Conservation (phyloP, 2,888 invertebrate species). For the Clunio marinus region DNA sequence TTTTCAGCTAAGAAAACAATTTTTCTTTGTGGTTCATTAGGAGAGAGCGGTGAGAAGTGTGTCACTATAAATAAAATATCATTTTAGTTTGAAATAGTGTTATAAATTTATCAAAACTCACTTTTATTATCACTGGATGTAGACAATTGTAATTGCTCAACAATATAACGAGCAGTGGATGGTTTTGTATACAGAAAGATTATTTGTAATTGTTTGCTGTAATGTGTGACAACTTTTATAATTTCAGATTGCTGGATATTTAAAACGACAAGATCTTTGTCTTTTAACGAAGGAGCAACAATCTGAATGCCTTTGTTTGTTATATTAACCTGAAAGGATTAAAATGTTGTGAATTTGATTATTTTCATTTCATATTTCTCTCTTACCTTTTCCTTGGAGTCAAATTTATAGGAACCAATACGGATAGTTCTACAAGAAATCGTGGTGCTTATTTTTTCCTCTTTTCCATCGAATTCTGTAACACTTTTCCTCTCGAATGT, state of each 20-base stretch:
- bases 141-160: slow-evolving; percentile 66
- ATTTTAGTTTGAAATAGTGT: slow-evolving; percentile 37
- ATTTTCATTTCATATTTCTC: slow-evolving; percentile 30
- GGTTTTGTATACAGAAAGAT: slow-evolving; percentile 74
- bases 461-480: slow-evolving; percentile 51
- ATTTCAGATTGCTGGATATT: slow-evolving; percentile 67
- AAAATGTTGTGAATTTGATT: slow-evolving; percentile 40
- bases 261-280: slow-evolving; percentile 55
- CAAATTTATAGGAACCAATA: slow-evolving; percentile 79
- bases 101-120: slow-evolving; percentile 42
- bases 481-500: slow-evolving; percentile 54
- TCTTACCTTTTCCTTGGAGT: slow-evolving; percentile 66
- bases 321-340: slow-evolving; percentile 55
- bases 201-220: slow-evolving; percentile 70
- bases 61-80: slow-evolving; percentile 48
- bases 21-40: slow-evolving; percentile 65
- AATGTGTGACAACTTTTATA: slow-evolving; percentile 71
- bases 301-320: slow-evolving; percentile 59
- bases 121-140: slow-evolving; percentile 50
- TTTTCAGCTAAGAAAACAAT: slow-evolving; percentile 71
- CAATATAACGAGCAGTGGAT: slow-evolving; percentile 63
- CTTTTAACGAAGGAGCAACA: slow-evolving; percentile 57
- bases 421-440: slow-evolving; percentile 72
- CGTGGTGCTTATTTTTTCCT: slow-evolving; percentile 55
- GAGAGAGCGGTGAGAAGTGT: slow-evolving; percentile 60